These are phyloP conservation scores for Galeruca laticollis DNA, from an alignment of 2,888 invertebrate genomes.

Conservation along the genomic window DNA sequence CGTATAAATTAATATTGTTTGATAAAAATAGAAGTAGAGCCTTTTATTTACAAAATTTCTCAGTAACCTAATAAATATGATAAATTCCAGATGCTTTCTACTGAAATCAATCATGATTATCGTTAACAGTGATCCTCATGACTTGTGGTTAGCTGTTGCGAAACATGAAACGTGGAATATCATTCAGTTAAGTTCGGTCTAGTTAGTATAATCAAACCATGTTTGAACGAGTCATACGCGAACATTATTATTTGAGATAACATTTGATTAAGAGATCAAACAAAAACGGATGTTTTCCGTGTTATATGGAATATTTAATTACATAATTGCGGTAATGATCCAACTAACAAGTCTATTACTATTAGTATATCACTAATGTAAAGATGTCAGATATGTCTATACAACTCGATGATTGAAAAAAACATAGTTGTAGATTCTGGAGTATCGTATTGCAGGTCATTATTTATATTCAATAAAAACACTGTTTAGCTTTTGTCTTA, in stretches of 20 bases:
- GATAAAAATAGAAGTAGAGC: not conserved
- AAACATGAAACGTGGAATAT: not conserved
- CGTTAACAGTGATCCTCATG: not conserved
- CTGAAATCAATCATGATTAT: not conserved
- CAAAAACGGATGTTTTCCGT: not conserved
- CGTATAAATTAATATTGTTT: not conserved
- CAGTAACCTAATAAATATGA: not conserved
- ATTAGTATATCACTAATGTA: no score
- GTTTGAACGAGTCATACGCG: not conserved
- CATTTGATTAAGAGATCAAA: not conserved
- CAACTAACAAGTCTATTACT: no score
- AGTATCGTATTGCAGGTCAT: no score
- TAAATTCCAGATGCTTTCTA: not conserved
- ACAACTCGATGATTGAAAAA: no score
- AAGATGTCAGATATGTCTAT: no score
- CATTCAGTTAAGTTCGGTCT: not conserved
- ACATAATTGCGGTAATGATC: no score
- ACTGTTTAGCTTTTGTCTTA: no score
- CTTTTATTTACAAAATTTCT: not conserved
- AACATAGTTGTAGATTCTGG: no score
- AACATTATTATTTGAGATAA: not conserved
- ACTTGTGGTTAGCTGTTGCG: not conserved
- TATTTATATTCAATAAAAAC: no score
- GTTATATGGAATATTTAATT: no score
- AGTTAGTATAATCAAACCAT: not conserved